These are phyloP conservation scores for Onchidella celtica DNA, from an alignment of 2,888 invertebrate genomes.

Conservation along the genomic window DNA sequence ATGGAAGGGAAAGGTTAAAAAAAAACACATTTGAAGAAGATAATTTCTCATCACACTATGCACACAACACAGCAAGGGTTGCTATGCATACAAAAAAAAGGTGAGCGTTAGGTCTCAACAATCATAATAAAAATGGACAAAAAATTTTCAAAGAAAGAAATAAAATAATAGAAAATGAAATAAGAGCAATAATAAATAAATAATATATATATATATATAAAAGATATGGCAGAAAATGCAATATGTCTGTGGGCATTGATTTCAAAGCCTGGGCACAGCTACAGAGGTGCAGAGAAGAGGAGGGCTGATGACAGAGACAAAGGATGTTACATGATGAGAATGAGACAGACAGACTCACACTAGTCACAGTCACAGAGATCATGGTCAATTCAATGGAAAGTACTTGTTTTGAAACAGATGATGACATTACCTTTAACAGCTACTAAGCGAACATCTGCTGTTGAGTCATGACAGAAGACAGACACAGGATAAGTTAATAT, in stretches of 20 bases:
- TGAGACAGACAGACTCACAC: neutral
- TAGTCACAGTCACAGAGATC: neutral
- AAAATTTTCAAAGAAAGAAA: neutral
- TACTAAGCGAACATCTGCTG: conserved; percentile 53
- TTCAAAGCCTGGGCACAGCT: conserved; percentile 3
- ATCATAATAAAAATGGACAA: neutral
- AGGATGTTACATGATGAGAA: neutral
- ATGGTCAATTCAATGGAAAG: neutral
- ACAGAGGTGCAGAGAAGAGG: conserved; percentile 11
- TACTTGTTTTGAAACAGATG: neutral
- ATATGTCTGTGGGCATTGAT: neutral
- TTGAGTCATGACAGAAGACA: neutral
- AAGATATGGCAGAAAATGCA: too few species aligned
- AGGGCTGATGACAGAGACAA: neutral
- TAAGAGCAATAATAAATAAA: too few species aligned
- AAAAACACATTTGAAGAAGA: neutral
- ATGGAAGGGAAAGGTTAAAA: too few species aligned
- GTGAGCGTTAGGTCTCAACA: neutral
- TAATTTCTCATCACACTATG: neutral
- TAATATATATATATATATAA: too few species aligned
- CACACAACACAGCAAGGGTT: conserved; percentile 16
- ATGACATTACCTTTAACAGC: conserved; percentile 57
- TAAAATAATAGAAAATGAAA: too few species aligned
- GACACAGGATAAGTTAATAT: too few species aligned
- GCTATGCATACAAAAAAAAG: neutral